Conservation (phyloP, 2,888 invertebrate genomes). For the Lamellibrachia satsuma region DNA sequence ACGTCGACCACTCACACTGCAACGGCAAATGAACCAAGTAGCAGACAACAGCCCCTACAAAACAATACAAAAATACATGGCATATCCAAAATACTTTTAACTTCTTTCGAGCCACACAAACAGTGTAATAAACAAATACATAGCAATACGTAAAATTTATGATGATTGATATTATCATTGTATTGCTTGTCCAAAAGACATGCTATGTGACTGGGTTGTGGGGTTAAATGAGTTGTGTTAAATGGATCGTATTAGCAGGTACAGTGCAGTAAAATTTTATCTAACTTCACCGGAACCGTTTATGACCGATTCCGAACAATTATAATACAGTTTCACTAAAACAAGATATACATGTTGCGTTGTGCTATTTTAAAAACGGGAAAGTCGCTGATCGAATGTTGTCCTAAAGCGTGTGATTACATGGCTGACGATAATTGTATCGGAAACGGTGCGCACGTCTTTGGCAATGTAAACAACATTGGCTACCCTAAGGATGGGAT, state of each 20-base stretch:
- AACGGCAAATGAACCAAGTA: background rate
- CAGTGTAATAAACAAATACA: background rate
- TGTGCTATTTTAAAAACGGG: background rate
- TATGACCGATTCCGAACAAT: too few species aligned
- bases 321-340: too few species aligned
- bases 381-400: too few species aligned
- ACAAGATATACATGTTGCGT: too few species aligned
- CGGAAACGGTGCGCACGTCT: background rate
- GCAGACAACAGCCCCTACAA: background rate
- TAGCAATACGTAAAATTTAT: background rate
- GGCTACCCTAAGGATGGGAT: background rate
- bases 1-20: background rate
- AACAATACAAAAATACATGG: background rate
- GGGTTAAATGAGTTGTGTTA: background rate
- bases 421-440: background rate
- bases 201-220: background rate
- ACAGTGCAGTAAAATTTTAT: background rate
- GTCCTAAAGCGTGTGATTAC: too few species aligned
- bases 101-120: background rate
- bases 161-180: background rate
- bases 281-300: too few species aligned
- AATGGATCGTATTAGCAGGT: background rate
- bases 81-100: background rate
- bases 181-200: background rate
- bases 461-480: background rate